These are phyloP conservation scores for Phlogophora meticulosa DNA, from an alignment of 2,888 invertebrate species.

Conservation along the genomic window DNA sequence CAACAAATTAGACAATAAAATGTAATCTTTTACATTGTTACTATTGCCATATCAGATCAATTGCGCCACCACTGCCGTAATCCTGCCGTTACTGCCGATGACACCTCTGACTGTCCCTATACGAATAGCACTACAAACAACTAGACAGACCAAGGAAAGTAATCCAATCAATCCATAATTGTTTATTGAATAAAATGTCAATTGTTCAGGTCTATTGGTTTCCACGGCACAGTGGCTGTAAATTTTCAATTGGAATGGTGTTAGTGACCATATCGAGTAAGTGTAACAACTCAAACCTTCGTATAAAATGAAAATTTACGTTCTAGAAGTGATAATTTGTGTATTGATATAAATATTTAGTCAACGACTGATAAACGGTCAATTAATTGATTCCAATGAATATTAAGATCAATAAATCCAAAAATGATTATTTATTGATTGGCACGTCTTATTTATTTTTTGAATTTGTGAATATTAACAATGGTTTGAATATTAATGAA, in stretches of 20 bases:
- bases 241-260: slow-evolving; percentile 53
- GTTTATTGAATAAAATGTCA: background rate
- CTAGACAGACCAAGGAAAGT: slow-evolving; percentile 10
- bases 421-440: slow-evolving; percentile 16
- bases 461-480: background rate
- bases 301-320: slow-evolving; percentile 48
- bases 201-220: slow-evolving; percentile 27
- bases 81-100: slow-evolving; percentile 65
- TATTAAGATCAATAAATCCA: slow-evolving; percentile 38
- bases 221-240: slow-evolving; percentile 9
- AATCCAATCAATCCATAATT: background rate
- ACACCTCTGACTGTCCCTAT: slow-evolving; percentile 61
- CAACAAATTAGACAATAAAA: slow-evolving; percentile 12
- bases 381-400: slow-evolving; percentile 40
- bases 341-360: slow-evolving; percentile 48
- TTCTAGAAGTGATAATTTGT: slow-evolving; percentile 47
- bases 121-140: slow-evolving; percentile 20
- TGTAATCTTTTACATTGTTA: slow-evolving; percentile 3
- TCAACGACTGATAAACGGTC: slow-evolving; percentile 40
- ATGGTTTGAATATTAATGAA: background rate
- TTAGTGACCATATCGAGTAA: slow-evolving; percentile 50
- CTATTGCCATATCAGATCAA: slow-evolving; percentile 43
- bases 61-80: slow-evolving; percentile 59
- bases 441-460: slow-evolving; percentile 1
- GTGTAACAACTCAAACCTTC: slow-evolving; percentile 42